Base-by-base conservation (phyloP, 1,140 invertebrate genomes). In the Thalassaphorura encarpata region DNA sequence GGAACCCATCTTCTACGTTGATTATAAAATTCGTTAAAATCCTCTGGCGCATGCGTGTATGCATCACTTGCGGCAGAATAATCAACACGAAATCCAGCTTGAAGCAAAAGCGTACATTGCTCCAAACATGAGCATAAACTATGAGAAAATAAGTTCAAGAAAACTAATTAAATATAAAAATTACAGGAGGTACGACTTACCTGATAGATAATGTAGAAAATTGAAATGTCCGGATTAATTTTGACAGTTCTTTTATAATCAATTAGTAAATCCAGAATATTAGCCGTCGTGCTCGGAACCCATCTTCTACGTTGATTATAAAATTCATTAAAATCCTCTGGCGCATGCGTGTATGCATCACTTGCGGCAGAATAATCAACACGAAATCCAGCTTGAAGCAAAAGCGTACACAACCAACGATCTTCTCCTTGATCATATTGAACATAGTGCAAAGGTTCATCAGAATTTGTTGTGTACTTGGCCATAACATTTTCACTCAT, bases 231-330 rank as follows among this genome's bases (percentile, higher is more conserved):
- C 41, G 77, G 72, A 63, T 82, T 82, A 19, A 76, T 70, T 48
- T 69, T 66, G 3, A 79, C 71, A 3, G 77, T 78, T 52, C 69
- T 69, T 57, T 71, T 71, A 56, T 73, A 76, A 57, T 77, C 76
- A 5, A 69, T 62, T 1, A 82, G 66, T 11, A 82, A 67, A 66
- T 83, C 81, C 66, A 82, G 71, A 57, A 82, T 80, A 67, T 83
- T 83, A 45, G 81, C 80, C 66, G 82, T 73, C 5, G 80, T 82
- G 5, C 78, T 81, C 1, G 81, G 80, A 48, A 80, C 78, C 81
- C 80, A 82, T 6, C 81, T 69, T 49, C 80, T 68, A 6, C 79
- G 66, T 67, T 81, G 80, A 53, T 79, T 80, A 67, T 78, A 82
- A 66, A 82, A 83, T 66, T 82, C 80, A 49, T 73, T 69, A 60